Evolutionary conservation across 1,140 invertebrate genomes (phyloP), one percentile per base, ranked within the genome.

Genomic region (Drosophila lowei): DNA sequence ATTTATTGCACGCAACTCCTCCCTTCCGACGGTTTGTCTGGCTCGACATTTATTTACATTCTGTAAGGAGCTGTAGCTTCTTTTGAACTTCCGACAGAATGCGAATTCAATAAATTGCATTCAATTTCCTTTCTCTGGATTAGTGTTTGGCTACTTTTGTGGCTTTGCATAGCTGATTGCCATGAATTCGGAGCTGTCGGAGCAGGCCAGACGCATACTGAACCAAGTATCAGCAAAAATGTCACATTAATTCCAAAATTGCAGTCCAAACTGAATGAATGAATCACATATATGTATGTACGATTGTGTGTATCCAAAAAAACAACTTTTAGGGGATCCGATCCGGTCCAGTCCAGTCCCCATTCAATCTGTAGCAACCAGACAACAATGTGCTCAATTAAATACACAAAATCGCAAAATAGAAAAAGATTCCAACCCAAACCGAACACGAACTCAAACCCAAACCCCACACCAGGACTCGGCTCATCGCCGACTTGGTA

Each of bases 301-400:
- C 41, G 41, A n/a, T n/a, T n/a, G n/a, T n/a, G n/a, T n/a, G n/a
- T 55, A 41, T 25, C 3, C 9, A 11, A 13, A 67, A 46, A 63
- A 63, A 63, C 59, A 62, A 16, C n/a, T 46, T 25, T 9, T 13
- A 11, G 9, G 3, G 3, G 0, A 34, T 34, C 9, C 54, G 7
- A 3, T 2, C 30, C 7, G 30, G 9, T 34, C 9, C 54, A 30
- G 28, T 7, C 3, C 0, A 30, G 30, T 30, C 15, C 55, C 18
- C 43, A 5, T 0, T 38, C n/a, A 6, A 16, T 18, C 11, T 41
- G 21, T 38, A 18, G 63, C 38, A 68, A 57, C 64, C 64, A 57
- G 66, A 70, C 66, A 57, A 70, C 66, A 70, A 70, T 57, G 66
- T 48, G 43, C 52, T 68, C 66, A 70, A 70, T 70, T 70, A 70